phyloP scores from a whole-genome alignment of 2,888 invertebrate species.

The Apodemia duryi region DNA sequence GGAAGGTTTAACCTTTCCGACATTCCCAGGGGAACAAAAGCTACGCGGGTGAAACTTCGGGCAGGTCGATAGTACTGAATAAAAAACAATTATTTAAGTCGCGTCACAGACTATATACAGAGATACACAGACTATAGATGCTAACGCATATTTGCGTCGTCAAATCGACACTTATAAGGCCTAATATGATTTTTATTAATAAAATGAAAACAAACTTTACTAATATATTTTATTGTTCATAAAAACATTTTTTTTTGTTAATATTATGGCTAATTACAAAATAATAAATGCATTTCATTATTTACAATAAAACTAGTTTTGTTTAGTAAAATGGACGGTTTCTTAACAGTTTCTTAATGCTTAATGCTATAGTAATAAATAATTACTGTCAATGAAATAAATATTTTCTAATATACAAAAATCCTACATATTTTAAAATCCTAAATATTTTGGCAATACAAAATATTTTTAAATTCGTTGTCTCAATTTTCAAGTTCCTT shows the following conservation, averaged over 20 bases:
- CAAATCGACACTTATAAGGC: too few species aligned
- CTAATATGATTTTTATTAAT: neutral
- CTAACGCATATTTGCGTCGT: too few species aligned
- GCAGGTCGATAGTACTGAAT: too few species aligned
- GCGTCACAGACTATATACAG: too few species aligned
- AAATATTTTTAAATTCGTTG: too few species aligned
- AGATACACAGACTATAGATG: too few species aligned
- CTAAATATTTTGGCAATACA: too few species aligned
- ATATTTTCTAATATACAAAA: conserved; percentile 8
- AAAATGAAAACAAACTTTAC: neutral
- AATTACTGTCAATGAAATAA: neutral
- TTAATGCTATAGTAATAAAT: neutral
- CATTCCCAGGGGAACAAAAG: too few species aligned
- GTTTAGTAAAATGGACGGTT: conserved; percentile 17
- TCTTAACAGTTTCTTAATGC: neutral
- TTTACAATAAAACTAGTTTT: conserved; percentile 19
- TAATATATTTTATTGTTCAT: conserved; percentile 6
- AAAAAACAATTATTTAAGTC: too few species aligned
- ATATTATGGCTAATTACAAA: conserved; percentile 44
- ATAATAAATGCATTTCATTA: conserved; percentile 18
- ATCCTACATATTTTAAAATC: neutral
- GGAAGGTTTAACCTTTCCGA: too few species aligned
- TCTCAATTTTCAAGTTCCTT: too few species aligned
- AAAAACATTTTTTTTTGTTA: conserved; percentile 27
- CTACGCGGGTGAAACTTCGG: too few species aligned